Conservation (phyloP, 2,797 vertebrate species). For the Threskiornis aethiopicus region DNA sequence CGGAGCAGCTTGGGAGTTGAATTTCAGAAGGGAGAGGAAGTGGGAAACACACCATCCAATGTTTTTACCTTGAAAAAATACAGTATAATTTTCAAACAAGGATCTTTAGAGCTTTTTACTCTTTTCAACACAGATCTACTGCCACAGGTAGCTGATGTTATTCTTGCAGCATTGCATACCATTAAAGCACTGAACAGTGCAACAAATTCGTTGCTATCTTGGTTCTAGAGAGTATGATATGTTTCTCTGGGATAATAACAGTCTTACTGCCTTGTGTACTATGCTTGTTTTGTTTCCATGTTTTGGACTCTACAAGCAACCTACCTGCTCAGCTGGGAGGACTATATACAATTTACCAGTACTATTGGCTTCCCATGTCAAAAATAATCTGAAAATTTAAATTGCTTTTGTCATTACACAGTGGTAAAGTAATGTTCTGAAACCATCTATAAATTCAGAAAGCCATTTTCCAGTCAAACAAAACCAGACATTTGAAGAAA, state of each 20-base stretch:
- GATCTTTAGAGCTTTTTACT: not conserved
- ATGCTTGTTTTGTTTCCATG: not conserved
- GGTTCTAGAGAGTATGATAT: not conserved
- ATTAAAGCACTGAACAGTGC: not conserved
- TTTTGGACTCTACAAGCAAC: not conserved
- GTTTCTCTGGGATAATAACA: not conserved
- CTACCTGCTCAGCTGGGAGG: not conserved
- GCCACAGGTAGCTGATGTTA: not conserved
- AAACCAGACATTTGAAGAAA: not conserved
- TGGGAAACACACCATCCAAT: not conserved
- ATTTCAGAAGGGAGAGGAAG: not conserved
- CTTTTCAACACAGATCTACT: not conserved
- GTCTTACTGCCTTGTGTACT: not conserved
- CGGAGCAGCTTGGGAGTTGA: not conserved
- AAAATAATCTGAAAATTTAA: not conserved
- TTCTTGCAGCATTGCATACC: not conserved
- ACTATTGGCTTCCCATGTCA: not conserved
- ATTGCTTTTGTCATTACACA: not conserved
- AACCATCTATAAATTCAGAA: not conserved
- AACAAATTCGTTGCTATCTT: not conserved
- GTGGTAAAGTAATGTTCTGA: not conserved
- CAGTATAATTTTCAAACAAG: not conserved
- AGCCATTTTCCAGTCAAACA: not conserved
- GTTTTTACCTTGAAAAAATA: not conserved
- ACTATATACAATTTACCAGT: not conserved